Evolutionary conservation across 2,113 vertebrate genomes (phyloP).

Genomic region (Cheilinus undulatus): DNA sequence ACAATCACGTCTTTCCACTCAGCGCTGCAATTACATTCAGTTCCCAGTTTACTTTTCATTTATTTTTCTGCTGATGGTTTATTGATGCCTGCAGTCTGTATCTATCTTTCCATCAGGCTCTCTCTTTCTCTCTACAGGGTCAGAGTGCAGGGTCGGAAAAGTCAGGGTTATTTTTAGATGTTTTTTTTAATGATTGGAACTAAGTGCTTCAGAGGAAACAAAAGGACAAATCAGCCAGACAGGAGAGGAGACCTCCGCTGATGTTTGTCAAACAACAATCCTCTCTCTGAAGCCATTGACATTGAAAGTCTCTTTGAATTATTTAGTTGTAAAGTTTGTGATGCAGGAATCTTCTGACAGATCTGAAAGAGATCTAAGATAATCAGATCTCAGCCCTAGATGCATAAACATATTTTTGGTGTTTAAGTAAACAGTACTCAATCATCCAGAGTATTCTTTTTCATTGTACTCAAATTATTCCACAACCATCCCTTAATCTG

Average conservation of each 20-base stretch:
- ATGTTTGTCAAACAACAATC: background rate
- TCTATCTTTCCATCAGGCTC: conserved; percentile 54
- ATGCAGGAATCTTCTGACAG: too few species aligned
- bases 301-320: too few species aligned
- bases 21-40: background rate
- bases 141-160: conserved; percentile 36
- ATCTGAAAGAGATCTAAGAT: background rate
- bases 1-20: conserved; percentile 8
- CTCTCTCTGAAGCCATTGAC: too few species aligned
- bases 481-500: too few species aligned
- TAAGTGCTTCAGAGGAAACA: conserved; percentile 36
- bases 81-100: conserved; percentile 37
- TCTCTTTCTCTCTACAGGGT: conserved; percentile 11
- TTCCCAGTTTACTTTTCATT: conserved; percentile 14
- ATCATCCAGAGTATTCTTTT: too few species aligned
- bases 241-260: background rate
- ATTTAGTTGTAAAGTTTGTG: too few species aligned
- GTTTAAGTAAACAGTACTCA: too few species aligned
- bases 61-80: conserved; percentile 15
- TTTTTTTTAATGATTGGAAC: conserved; percentile 46
- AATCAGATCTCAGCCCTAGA: too few species aligned
- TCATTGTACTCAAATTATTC: too few species aligned
- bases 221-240: background rate
- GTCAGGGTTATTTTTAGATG: conserved; percentile 52
- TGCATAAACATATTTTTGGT: too few species aligned